phyloP scores from a whole-genome alignment of 2,797 vertebrate species.

The Cirrhinus mrigala region DNA sequence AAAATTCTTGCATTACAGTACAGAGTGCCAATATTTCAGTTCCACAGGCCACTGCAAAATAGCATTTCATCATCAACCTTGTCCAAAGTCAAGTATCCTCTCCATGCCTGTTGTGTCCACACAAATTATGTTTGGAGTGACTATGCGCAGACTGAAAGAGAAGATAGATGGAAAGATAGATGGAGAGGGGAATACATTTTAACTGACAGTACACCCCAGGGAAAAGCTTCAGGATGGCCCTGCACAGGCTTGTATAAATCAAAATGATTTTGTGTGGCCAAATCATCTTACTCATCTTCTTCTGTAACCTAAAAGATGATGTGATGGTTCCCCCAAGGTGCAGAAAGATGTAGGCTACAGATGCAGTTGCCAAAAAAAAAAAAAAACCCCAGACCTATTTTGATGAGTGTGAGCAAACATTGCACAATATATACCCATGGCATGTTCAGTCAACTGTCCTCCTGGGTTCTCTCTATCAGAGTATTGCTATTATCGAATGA shows the following conservation, averaged over 20 bases:
- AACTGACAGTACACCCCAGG: constrained; percentile 34
- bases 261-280: constrained; percentile 31
- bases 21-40: neutral
- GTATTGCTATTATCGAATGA: neutral
- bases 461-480: neutral
- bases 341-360: constrained; percentile 31
- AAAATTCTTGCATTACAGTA: neutral
- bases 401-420: constrained; percentile 37
- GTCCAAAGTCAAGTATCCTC: constrained; percentile 49
- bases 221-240: constrained; percentile 40
- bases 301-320: constrained; percentile 45
- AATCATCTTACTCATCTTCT: constrained; percentile 42
- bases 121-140: constrained; percentile 22
- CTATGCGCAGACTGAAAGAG: constrained; percentile 6
- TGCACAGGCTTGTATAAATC: constrained; percentile 49
- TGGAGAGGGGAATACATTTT: constrained; percentile 48
- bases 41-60: neutral
- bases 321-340: constrained; percentile 31
- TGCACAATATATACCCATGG: constrained; percentile 22
- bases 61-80: constrained; percentile 49
- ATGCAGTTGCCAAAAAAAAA: constrained; percentile 23
- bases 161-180: constrained; percentile 21
- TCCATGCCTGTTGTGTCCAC: constrained; percentile 30
- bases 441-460: constrained; percentile 34
- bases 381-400: constrained; percentile 24